phyloP scores from a whole-genome alignment of 2,113 vertebrate species.

The Capreolus pygargus region DNA sequence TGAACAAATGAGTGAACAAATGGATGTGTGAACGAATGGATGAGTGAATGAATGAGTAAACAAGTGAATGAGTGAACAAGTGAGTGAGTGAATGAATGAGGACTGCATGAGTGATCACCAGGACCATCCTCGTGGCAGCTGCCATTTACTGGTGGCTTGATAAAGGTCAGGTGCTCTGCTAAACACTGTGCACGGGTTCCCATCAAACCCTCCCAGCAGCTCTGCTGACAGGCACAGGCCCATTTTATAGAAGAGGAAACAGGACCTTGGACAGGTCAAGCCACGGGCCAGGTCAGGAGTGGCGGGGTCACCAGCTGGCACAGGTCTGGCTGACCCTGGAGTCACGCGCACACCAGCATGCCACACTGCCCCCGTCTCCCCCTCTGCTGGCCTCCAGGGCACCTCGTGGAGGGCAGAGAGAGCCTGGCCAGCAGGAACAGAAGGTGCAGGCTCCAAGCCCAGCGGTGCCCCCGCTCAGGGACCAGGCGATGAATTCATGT shows the following conservation, averaged over 20 bases:
- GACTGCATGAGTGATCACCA: neutral
- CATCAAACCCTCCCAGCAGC: neutral
- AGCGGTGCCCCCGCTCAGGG: accelerated
- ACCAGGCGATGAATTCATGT: accelerated
- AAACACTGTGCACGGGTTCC: accelerated
- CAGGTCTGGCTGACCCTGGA: neutral
- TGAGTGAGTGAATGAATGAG: neutral
- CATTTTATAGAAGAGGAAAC: neutral
- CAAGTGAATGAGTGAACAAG: accelerated
- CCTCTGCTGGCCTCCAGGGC: accelerated
- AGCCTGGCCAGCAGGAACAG: accelerated
- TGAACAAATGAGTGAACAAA: accelerated
- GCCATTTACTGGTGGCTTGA: accelerated
- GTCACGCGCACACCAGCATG: accelerated
- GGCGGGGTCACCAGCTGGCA: accelerated
- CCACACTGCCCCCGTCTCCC: accelerated
- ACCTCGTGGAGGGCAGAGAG: accelerated
- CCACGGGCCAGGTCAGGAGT: neutral
- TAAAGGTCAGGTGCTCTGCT: neutral
- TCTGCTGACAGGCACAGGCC: neutral
- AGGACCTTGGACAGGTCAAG: neutral
- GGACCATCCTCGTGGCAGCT: neutral
- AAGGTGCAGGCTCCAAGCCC: neutral
- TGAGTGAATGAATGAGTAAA: neutral
- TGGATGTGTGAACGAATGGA: accelerated